Evolutionary conservation across 2,113 vertebrate genomes (phyloP).

Genomic region (Phasianus colchicus): DNA sequence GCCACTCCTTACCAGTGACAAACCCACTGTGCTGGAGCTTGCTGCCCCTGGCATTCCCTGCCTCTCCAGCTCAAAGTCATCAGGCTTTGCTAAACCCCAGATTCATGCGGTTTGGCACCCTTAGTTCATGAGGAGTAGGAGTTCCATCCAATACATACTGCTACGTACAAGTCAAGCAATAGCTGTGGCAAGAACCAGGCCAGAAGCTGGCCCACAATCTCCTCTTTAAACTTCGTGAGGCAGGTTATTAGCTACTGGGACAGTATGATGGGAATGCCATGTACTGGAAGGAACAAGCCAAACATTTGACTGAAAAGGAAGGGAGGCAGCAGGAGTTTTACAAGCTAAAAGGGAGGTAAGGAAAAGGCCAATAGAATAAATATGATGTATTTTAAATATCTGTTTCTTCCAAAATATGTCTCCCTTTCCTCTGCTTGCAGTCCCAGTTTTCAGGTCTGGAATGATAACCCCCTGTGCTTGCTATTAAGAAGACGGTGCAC

Average conservation of each 20-base stretch:
- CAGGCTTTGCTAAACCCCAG: constrained; percentile 42
- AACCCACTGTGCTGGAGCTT: background rate
- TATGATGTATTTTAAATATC: constrained; percentile 23
- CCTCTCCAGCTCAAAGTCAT: background rate
- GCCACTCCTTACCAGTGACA: background rate
- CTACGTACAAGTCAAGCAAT: background rate
- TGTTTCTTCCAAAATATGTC: background rate
- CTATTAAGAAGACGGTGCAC: background rate
- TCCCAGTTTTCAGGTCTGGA: background rate
- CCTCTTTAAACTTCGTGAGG: constrained; percentile 24
- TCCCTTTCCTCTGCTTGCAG: background rate
- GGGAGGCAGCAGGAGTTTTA: constrained; percentile 26
- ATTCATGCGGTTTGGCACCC: constrained; percentile 37
- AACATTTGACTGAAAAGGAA: constrained; percentile 29
- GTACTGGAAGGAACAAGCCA: background rate
- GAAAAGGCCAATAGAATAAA: constrained; percentile 43
- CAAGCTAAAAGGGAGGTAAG: constrained; percentile 37
- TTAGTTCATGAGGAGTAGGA: background rate
- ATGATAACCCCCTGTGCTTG: background rate
- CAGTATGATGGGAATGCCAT: constrained; percentile 49
- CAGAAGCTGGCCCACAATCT: constrained; percentile 18
- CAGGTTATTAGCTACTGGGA: constrained; percentile 39
- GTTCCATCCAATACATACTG: constrained; percentile 3
- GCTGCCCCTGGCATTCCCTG: background rate
- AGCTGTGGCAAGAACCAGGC: background rate